Conservation (phyloP, 30 jellyfish, hydroid and myxozoan species). For the Aurelia aurita complex sp. Pacific region DNA sequence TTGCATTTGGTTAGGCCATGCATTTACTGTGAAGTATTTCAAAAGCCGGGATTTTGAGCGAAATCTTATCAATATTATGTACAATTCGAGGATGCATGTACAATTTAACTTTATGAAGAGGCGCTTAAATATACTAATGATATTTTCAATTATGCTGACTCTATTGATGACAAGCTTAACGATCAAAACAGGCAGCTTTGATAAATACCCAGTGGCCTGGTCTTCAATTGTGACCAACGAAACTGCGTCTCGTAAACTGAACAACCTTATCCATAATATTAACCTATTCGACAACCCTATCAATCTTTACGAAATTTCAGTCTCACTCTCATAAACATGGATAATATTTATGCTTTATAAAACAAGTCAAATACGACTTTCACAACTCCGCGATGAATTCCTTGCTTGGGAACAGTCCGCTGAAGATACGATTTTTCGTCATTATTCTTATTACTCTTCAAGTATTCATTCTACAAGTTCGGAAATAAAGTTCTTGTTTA, state of each 20-base stretch:
- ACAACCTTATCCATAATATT: too few relatives aligned
- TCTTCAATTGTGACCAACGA: background rate
- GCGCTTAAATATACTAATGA: background rate
- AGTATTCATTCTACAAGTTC: background rate
- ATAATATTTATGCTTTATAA: conserved; percentile 14
- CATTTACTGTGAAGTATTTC: conserved; percentile 8
- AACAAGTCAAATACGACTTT: conserved; percentile 15
- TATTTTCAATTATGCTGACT: background rate
- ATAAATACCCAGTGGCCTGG: conserved; percentile 13
- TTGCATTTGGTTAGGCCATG: conserved; percentile 23
- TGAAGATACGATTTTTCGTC: conserved; percentile 28
- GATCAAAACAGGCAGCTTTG: conserved; percentile 22
- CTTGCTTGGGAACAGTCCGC: conserved; percentile 14
- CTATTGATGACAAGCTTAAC: background rate
- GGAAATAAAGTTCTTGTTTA: background rate
- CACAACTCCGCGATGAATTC: conserved; percentile 4
- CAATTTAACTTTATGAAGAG: background rate
- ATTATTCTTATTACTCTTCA: background rate
- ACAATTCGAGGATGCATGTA: too few relatives aligned
- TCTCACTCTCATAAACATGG: conserved; percentile 18
- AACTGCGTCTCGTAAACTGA: too few relatives aligned
- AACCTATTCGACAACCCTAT: background rate
- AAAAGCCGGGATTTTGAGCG: conserved; percentile 31
- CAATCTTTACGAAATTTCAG: background rate
- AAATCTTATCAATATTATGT: background rate